Evolutionary conservation across 2,888 invertebrate species (phyloP).

Genomic region (Ramazzottius varieornatus): DNA sequence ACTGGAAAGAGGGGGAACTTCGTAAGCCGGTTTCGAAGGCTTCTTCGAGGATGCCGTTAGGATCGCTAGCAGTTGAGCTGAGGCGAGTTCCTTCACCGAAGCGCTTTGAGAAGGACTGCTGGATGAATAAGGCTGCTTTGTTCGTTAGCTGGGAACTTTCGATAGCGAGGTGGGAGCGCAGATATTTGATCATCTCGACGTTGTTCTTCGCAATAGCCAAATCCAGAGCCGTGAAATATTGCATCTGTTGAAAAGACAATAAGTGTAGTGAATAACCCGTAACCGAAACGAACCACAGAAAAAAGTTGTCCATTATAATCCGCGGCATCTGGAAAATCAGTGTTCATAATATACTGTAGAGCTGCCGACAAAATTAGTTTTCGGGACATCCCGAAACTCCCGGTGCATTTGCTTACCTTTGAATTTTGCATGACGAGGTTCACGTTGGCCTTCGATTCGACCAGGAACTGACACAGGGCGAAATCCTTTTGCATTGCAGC

Average conservation of each 20-base stretch:
- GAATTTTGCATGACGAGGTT: conserved; percentile 56
- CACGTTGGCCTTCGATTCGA: conserved; percentile 56
- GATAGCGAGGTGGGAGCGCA: background rate
- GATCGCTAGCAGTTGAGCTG: too few relatives aligned
- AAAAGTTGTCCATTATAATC: too few relatives aligned
- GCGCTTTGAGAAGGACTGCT: background rate
- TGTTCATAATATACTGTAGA: too few relatives aligned
- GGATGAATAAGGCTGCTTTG: background rate
- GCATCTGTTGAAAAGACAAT: background rate
- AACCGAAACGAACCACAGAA: too few relatives aligned
- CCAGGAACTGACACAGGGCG: conserved; percentile 54
- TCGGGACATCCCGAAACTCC: background rate
- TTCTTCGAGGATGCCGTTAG: conserved; percentile 1
- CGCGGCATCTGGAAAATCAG: too few relatives aligned
- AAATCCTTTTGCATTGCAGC: conserved; percentile 77
- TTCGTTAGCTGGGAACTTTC: background rate
- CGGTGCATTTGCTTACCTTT: conserved; percentile 22
- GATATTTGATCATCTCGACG: background rate
- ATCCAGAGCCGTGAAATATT: conserved; percentile 1
- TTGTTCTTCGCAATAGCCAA: background rate
- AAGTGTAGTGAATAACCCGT: too few relatives aligned
- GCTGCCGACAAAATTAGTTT: too few relatives aligned
- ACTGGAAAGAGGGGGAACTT: background rate
- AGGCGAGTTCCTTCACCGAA: background rate
- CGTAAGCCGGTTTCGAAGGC: background rate